These are phyloP conservation scores for Ictalurus furcatus DNA, from an alignment of 2,113 vertebrate genomes.

Conservation along the genomic window DNA sequence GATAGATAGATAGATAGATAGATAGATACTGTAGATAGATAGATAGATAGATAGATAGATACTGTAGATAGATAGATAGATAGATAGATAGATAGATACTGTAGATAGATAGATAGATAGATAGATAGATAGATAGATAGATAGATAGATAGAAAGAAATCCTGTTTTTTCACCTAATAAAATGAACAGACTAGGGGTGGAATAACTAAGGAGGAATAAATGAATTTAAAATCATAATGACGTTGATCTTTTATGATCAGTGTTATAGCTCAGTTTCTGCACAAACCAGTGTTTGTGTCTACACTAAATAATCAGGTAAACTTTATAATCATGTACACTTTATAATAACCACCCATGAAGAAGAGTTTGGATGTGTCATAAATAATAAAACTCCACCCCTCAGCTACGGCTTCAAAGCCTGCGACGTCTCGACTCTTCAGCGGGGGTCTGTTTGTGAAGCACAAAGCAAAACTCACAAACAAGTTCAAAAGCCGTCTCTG, in stretches of 20 bases:
- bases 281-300: no score
- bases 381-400: neutral
- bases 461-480: neutral
- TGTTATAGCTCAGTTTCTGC: no score
- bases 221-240: neutral
- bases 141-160: neutral
- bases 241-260: neutral
- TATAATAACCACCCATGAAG: neutral
- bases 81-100: neutral
- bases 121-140: neutral
- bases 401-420: neutral
- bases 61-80: neutral
- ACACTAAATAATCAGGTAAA: neutral
- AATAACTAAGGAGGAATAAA: neutral
- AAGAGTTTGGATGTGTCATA: neutral
- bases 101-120: neutral
- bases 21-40: neutral
- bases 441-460: neutral
- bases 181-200: neutral
- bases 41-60: neutral
- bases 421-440: neutral
- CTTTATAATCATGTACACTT: no score
- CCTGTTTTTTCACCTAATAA: neutral
- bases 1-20: neutral
- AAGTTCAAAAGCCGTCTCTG: neutral